Evolutionary conservation across 2,888 invertebrate species (phyloP), one percentile per base, ranked within the genome.

Genomic region (Caenorhabditis imperialis): DNA sequence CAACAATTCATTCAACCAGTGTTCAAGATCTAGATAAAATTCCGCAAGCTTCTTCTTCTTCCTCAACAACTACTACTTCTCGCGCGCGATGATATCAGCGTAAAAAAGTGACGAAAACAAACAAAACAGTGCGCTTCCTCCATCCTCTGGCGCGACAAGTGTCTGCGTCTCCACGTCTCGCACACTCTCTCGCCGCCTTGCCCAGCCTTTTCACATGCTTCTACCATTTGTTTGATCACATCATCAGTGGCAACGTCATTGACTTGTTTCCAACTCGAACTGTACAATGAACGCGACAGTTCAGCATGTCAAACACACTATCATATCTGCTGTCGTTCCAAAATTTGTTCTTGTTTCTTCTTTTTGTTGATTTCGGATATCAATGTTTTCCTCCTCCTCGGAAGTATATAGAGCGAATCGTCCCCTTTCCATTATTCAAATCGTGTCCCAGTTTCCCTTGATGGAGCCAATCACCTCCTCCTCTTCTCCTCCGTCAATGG

Each of bases 141-240:
- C n/a, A n/a, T 6, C 30, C 30, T 10, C 10, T 10, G 30, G 7
- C 30, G 7, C 30, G 6, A 30, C 30, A 30, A 51, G 33, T 37
- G 37, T 23, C 51, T 61, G 51, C 40, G 33, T 54, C 50, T 65
- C 42, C 42, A 27, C 42, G 37, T 12, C 6, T 30, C 53, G 16
- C 20, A n/a, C 25, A 38, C 33, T 42, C 65, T 57, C 50, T 48
- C 65, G 30, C 33, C n/a, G n/a, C n/a, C n/a, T n/a, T n/a, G n/a
- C n/a, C 4, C 27, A 22, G 37, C 53, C 62, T 63, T 55, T 63
- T 33, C 63, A 54, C 63, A 54, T 62, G 53, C 62, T 60, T 60
- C 61, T 51, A 62, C 62, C 53, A 48, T 55, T 70, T 70, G 70
- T 61, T 70, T 70, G 70, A 70, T 70, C 70, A 61, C 60, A 70